Percentiles rank a stretch among this genome's conserved stretches.
Evolutionary conservation across 2,888 invertebrate species (phyloP).

Genomic region (Miltochrista miniata): DNA sequence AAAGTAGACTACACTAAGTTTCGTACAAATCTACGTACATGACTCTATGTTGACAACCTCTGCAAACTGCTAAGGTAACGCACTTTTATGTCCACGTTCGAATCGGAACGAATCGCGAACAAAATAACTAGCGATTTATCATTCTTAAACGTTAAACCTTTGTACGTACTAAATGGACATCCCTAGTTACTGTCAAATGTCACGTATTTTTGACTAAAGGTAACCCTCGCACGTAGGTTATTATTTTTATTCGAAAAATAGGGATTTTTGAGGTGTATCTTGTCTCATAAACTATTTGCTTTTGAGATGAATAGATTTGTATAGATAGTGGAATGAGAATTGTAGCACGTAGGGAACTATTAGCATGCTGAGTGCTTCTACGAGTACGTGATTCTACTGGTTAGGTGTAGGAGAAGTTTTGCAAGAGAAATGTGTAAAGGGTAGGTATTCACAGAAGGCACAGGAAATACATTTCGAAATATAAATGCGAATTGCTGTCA

Average conservation of each 20-base stretch:
- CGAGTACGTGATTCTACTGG: not conserved
- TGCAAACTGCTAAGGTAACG: constrained; percentile 54
- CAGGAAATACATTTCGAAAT: no score
- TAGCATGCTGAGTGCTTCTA: not conserved
- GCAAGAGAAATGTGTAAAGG: no score
- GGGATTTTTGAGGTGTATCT: constrained; percentile 10
- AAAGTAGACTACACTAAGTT: no score
- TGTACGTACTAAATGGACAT: constrained; percentile 74
- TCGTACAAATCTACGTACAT: no score
- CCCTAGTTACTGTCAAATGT: constrained; percentile 65
- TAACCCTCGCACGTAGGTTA: constrained; percentile 54
- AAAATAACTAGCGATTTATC: constrained; percentile 76
- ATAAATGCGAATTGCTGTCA: no score
- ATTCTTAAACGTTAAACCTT: constrained; percentile 75
- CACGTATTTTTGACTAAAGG: constrained; percentile 63
- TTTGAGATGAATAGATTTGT: constrained; percentile 1
- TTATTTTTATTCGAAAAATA: constrained; percentile 12
- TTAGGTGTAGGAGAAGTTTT: no score
- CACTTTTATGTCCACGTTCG: constrained; percentile 66
- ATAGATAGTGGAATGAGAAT: constrained; percentile 1
- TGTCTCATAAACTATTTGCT: constrained; percentile 7
- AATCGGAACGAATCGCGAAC: constrained; percentile 77
- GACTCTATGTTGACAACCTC: constrained; percentile 32
- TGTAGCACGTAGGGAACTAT: constrained; percentile 1
- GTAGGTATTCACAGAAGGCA: no score